Percentiles rank a stretch among this genome's conserved stretches.
These are phyloP conservation scores for Dipodomys stephensi DNA, from an alignment of 2,113 vertebrate genomes.

Conservation along the genomic window DNA sequence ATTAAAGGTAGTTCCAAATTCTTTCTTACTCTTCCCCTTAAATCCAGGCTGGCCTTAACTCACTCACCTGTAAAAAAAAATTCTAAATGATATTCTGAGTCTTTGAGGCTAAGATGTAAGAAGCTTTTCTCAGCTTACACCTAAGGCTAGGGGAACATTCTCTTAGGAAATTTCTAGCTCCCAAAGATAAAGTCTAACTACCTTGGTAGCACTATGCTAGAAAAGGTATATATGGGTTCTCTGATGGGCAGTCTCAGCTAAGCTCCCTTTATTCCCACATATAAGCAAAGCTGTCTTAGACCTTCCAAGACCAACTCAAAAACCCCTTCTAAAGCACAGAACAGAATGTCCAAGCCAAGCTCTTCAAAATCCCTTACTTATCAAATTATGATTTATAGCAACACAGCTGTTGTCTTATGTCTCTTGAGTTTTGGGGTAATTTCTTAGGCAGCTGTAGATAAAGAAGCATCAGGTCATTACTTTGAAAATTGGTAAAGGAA, in stretches of 20 bases:
- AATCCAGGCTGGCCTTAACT: not conserved
- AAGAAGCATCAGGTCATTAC: constrained; percentile 28
- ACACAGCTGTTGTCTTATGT: not conserved
- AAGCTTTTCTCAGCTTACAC: not conserved
- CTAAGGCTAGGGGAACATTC: not conserved
- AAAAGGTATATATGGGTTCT: not conserved
- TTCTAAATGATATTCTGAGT: not conserved
- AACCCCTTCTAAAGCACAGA: not conserved
- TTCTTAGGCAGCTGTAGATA: not conserved
- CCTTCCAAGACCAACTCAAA: not conserved
- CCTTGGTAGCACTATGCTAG: not conserved
- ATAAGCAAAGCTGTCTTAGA: not conserved
- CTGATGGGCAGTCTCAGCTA: not conserved
- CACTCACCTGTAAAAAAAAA: not conserved
- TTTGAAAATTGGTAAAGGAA: not conserved
- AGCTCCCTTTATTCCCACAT: not conserved
- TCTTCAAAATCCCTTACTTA: constrained; percentile 5
- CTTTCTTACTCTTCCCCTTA: not conserved
- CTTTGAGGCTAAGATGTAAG: not conserved
- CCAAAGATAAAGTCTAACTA: not conserved
- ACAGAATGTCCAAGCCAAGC: not conserved
- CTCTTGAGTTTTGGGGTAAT: not conserved
- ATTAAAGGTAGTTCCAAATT: not conserved
- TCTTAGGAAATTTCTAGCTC: not conserved
- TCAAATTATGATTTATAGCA: not conserved